These are phyloP conservation scores for Acanthosoma haemorrhoidale DNA, from an alignment of 2,888 invertebrate species.

Conservation along the genomic window DNA sequence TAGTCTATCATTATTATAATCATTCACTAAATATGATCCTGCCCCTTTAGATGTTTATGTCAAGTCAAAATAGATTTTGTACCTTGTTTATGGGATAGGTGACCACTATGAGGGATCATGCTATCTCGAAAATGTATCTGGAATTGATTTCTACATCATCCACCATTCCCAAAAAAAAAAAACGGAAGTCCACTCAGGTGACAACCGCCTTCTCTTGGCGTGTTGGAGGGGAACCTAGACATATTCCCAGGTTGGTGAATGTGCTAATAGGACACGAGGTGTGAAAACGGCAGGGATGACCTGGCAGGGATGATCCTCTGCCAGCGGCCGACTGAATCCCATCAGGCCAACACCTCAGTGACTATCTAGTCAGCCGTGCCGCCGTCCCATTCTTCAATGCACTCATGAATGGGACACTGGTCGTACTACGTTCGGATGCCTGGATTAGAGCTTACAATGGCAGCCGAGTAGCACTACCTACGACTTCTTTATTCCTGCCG, in stretches of 20 bases:
- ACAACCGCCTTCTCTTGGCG: no score
- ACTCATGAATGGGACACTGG: background rate
- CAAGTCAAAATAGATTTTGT: no score
- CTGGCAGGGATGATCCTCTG: conserved; percentile 4
- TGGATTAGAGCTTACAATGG: background rate
- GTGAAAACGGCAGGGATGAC: no score
- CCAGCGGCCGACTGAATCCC: no score
- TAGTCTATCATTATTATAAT: no score
- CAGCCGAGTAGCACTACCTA: background rate
- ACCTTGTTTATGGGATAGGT: no score
- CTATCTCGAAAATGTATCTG: no score
- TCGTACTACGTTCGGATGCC: background rate
- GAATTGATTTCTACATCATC: no score
- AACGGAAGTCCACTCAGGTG: background rate
- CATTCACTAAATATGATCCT: no score
- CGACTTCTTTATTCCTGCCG: background rate
- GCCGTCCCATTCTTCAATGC: background rate
- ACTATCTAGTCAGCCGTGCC: conserved; percentile 12
- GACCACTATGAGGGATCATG: no score
- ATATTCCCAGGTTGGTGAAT: conserved; percentile 3
- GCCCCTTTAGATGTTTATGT: no score
- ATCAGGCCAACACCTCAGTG: conserved; percentile 1
- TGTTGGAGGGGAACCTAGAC: background rate
- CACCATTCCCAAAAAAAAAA: no score
- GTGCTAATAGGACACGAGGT: background rate